Percentiles rank a stretch among this genome's conserved stretches.
Conservation (phyloP, 2,888 invertebrate genomes). For the Drosophila vallismaia region DNA sequence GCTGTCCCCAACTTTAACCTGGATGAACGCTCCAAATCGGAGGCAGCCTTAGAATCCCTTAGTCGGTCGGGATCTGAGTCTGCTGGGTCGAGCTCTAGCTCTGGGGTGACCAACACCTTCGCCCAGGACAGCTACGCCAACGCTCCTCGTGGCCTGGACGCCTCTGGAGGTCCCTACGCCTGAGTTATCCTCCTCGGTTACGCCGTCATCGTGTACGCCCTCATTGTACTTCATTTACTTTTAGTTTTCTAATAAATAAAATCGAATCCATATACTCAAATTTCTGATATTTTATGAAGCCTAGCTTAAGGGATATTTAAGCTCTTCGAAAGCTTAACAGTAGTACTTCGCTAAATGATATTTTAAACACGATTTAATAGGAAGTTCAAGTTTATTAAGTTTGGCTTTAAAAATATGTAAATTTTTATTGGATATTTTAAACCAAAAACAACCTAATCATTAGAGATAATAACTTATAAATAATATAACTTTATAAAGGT, state of each 20-base stretch:
- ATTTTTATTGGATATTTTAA: too few species aligned
- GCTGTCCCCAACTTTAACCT: conserved; percentile 10
- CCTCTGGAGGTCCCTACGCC: conserved; percentile 51
- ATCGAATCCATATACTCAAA: not conserved
- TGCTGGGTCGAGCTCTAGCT: conserved; percentile 2
- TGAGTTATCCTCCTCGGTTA: conserved; percentile 39
- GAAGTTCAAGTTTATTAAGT: too few species aligned
- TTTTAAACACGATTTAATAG: conserved; percentile 2
- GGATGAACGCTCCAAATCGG: conserved; percentile 49
- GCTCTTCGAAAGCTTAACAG: conserved; percentile 18
- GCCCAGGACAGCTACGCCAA: conserved; percentile 56
- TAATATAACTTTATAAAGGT: too few species aligned
- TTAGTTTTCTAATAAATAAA: conserved; percentile 47
- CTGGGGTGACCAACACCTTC: conserved; percentile 7
- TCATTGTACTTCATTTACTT: conserved; percentile 47
- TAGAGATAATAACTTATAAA: too few species aligned
- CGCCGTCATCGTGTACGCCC: conserved; percentile 14
- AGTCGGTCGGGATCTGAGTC: not conserved
- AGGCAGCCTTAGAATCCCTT: not conserved
- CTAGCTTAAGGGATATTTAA: conserved; percentile 18
- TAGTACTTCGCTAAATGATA: not conserved
- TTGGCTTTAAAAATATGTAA: too few species aligned
- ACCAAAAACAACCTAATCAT: too few species aligned
- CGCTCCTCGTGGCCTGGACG: conserved; percentile 47
- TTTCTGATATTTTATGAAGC: not conserved